Evolutionary conservation across 2,888 invertebrate genomes (phyloP).

Genomic region (Thera obeliscata): DNA sequence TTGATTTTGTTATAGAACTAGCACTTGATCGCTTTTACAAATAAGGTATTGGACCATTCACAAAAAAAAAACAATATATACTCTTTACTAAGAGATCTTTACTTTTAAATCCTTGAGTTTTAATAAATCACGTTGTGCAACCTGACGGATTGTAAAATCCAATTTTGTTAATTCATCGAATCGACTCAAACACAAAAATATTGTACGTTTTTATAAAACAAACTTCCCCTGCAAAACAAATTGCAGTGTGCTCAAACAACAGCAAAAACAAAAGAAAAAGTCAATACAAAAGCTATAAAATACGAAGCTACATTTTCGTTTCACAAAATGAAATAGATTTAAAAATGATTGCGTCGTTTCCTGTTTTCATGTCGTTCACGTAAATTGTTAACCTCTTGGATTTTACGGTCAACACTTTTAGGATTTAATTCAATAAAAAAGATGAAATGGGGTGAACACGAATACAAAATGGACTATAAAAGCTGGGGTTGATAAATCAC

Average conservation of each 20-base stretch:
- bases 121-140: not conserved
- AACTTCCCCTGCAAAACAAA: not conserved
- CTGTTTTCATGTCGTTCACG: slow-evolving; percentile 43
- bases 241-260: slow-evolving; percentile 6
- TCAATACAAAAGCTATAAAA: slow-evolving; percentile 26
- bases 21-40: too few species aligned
- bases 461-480: slow-evolving; percentile 62
- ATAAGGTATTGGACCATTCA: too few species aligned
- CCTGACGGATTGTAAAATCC: not conserved
- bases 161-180: not conserved
- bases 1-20: too few species aligned
- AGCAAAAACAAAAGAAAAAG: slow-evolving; percentile 21
- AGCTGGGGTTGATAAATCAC: slow-evolving; percentile 39
- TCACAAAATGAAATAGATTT: slow-evolving; percentile 41
- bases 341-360: slow-evolving; percentile 40
- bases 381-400: slow-evolving; percentile 40
- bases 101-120: not conserved
- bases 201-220: not conserved
- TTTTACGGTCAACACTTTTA: slow-evolving; percentile 44
- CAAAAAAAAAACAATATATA: not conserved
- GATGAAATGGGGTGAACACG: slow-evolving; percentile 55
- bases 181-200: not conserved
- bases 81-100: not conserved
- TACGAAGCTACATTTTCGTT: slow-evolving; percentile 43
- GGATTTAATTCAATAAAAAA: slow-evolving; percentile 49